These are phyloP conservation scores for Pteromalus puparum DNA, from an alignment of 1,140 invertebrate genomes.

Conservation along the genomic window DNA sequence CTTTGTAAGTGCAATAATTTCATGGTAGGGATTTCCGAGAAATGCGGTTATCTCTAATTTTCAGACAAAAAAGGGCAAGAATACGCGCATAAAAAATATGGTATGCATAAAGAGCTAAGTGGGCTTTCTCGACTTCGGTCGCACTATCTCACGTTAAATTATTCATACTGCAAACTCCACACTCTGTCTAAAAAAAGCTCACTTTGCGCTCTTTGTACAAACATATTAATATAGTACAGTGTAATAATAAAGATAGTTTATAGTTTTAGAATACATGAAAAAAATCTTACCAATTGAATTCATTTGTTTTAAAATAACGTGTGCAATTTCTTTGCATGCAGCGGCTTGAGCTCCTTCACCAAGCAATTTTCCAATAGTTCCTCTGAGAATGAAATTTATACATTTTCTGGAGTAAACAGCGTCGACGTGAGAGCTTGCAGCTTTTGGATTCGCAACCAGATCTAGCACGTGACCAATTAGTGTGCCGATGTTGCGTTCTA, in stretches of 20 bases:
- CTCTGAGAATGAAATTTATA: slow-evolving; percentile 95
- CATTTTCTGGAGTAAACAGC: slow-evolving; percentile 98
- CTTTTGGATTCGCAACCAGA: slow-evolving; percentile 94
- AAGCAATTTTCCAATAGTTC: slow-evolving; percentile 93
- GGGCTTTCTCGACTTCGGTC: too few relatives aligned
- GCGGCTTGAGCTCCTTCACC: slow-evolving; percentile 97
- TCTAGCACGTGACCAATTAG: slow-evolving; percentile 94
- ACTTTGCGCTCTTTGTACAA: background rate
- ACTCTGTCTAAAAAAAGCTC: too few relatives aligned
- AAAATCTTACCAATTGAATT: slow-evolving; percentile 84
- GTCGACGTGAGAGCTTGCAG: slow-evolving; percentile 96
- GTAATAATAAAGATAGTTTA: background rate
- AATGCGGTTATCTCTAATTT: too few relatives aligned
- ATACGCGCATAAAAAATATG: too few relatives aligned
- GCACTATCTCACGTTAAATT: too few relatives aligned
- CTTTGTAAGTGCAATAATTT: too few relatives aligned
- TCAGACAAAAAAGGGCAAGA: too few relatives aligned
- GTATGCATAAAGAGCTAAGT: background rate
- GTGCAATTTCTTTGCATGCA: slow-evolving; percentile 95
- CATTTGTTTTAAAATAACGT: slow-evolving; percentile 95
- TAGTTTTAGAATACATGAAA: background rate
- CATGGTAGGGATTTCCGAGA: too few relatives aligned
- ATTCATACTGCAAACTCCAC: too few relatives aligned
- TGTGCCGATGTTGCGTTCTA: slow-evolving; percentile 92
- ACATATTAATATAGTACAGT: background rate